Percentiles rank a stretch among this genome's conserved stretches.
These are phyloP conservation scores for Venusia cambrica DNA, from an alignment of 2,888 invertebrate genomes.

Conservation along the genomic window DNA sequence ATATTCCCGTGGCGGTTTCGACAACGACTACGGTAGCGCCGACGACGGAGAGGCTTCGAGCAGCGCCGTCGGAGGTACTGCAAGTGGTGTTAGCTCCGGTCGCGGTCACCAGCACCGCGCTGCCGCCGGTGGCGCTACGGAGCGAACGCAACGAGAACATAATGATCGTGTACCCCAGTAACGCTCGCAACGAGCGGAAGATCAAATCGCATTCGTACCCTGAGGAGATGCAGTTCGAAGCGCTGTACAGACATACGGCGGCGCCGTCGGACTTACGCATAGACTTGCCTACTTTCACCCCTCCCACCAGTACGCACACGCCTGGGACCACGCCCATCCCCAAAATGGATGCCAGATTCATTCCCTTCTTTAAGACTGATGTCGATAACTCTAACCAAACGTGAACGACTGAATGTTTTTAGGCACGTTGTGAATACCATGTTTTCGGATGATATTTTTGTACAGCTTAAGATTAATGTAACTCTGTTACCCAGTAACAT, in stretches of 20 bases:
- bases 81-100: conserved; percentile 60
- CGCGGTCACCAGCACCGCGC: conserved; percentile 61
- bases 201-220: conserved; percentile 74
- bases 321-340: conserved; percentile 37
- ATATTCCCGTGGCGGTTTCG: conserved; percentile 49
- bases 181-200: conserved; percentile 70
- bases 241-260: conserved; percentile 67
- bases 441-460: conserved; percentile 19
- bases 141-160: conserved; percentile 67
- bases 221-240: conserved; percentile 75
- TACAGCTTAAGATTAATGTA: conserved; percentile 20
- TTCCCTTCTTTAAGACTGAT: conserved; percentile 48
- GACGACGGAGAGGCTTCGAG: conserved; percentile 49
- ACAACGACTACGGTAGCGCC: conserved; percentile 53
- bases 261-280: conserved; percentile 65
- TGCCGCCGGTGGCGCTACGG: conserved; percentile 66
- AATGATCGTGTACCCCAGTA: conserved; percentile 76
- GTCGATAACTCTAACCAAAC: conserved; percentile 33
- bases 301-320: conserved; percentile 50
- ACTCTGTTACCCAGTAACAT: conserved; percentile 11
- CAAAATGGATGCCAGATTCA: conserved; percentile 47
- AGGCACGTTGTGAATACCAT: conserved; percentile 27
- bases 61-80: conserved; percentile 63
- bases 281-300: conserved; percentile 82
- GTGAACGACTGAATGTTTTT: conserved; percentile 22